Evolutionary conservation across 2,888 invertebrate genomes (phyloP).

Genomic region (Dinocampus coccinellae): DNA sequence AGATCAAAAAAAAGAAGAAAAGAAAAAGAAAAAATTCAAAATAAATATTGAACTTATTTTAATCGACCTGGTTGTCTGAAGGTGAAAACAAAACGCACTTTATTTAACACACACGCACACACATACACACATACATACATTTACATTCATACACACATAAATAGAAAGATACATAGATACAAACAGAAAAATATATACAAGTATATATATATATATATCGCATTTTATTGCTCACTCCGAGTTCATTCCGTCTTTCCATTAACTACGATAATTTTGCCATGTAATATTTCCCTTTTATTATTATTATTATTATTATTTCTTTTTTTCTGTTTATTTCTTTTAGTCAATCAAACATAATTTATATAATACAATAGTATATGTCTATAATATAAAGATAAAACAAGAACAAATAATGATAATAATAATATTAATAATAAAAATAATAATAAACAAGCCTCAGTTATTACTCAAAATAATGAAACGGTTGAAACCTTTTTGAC

Average conservation of each 20-base stretch:
- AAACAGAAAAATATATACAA: background rate
- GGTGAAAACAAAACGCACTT: background rate
- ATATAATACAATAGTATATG: constrained; percentile 13
- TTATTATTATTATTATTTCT: constrained; percentile 17
- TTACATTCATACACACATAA: too few species aligned
- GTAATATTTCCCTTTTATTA: too few species aligned
- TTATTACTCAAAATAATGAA: background rate
- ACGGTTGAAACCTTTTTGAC: constrained; percentile 1
- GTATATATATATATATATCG: background rate
- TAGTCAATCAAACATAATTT: constrained; percentile 29
- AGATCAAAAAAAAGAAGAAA: constrained; percentile 33
- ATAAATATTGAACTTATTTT: constrained; percentile 34
- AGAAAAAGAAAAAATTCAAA: constrained; percentile 19
- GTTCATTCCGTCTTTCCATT: constrained; percentile 33
- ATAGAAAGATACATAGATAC: too few species aligned
- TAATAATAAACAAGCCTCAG: background rate
- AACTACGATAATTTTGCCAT: constrained; percentile 20
- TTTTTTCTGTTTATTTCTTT: constrained; percentile 8
- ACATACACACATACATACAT: background rate
- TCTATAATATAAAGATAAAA: background rate
- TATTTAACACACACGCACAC: background rate
- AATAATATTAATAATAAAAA: too few species aligned
- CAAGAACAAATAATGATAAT: too few species aligned
- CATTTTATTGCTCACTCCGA: constrained; percentile 11
- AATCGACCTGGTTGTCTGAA: constrained; percentile 31